Evolutionary conservation across 2,888 invertebrate genomes (phyloP).

Genomic region (Diarsia rubi): DNA sequence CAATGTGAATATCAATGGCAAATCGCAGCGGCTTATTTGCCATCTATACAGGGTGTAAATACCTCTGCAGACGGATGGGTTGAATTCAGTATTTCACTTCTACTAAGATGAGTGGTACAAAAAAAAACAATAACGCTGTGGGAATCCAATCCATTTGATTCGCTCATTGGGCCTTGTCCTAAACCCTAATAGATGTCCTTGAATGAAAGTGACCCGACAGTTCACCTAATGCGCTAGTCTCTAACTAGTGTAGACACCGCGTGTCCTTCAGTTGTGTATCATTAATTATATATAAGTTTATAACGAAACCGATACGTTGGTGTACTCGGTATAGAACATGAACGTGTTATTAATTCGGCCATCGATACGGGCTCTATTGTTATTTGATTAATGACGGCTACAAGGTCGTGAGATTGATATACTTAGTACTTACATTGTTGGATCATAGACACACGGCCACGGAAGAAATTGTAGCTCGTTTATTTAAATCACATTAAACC

Average conservation of each 20-base stretch:
- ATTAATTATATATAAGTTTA: neutral
- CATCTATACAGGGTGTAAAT: too few relatives aligned
- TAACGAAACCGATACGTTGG: neutral
- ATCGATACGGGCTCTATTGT: constrained; percentile 5
- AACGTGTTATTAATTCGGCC: constrained; percentile 7
- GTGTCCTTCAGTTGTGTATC: constrained; percentile 8
- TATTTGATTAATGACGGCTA: constrained; percentile 3
- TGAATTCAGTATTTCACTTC: too few relatives aligned
- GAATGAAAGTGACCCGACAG: neutral
- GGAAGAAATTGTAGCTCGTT: neutral
- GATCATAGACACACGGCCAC: neutral
- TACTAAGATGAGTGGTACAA: too few relatives aligned
- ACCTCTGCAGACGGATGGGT: too few relatives aligned
- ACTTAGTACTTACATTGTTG: neutral
- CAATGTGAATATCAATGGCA: too few relatives aligned
- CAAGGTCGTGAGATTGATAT: constrained; percentile 1
- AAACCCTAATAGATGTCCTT: neutral
- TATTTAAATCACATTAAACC: neutral
- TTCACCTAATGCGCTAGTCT: neutral
- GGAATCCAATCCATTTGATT: too few relatives aligned
- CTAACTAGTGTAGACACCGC: neutral
- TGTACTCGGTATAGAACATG: neutral
- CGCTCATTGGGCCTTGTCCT: neutral
- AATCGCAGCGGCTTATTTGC: too few relatives aligned
- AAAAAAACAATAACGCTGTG: too few relatives aligned